Conservation (phyloP, 2,888 invertebrate genomes). For the Drosophila macrospina region DNA sequence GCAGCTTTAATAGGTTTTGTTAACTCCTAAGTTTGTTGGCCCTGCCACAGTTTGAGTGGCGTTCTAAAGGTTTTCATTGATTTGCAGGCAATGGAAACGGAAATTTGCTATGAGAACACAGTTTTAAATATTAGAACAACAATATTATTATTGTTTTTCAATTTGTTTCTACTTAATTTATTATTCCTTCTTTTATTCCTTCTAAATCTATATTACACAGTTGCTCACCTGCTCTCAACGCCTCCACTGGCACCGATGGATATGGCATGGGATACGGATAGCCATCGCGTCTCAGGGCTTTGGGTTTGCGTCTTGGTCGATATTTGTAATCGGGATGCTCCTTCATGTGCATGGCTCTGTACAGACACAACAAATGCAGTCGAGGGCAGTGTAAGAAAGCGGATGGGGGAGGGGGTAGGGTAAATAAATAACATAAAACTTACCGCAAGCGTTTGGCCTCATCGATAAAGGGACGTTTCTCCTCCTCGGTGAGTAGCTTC, state of each 20-base stretch:
- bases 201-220: neutral
- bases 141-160: neutral
- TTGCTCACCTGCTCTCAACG: constrained; percentile 92
- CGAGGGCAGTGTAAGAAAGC: neutral
- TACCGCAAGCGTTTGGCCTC: constrained; percentile 94
- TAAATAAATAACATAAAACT: constrained; percentile 16
- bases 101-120: neutral
- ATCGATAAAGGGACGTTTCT: constrained; percentile 98
- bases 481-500: constrained; percentile 96
- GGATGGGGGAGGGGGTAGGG: too few species aligned
- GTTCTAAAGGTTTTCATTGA: neutral
- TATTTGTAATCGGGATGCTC: constrained; percentile 98
- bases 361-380: constrained; percentile 29
- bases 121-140: too few species aligned
- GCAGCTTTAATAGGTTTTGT: neutral
- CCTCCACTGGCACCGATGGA: constrained; percentile 95
- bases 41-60: neutral
- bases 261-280: constrained; percentile 97
- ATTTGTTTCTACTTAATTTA: neutral
- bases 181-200: neutral
- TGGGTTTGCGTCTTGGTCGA: constrained; percentile 94
- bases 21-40: neutral
- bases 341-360: constrained; percentile 96
- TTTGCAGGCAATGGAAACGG: neutral
- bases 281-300: constrained; percentile 94